These are phyloP conservation scores for Acinonyx jubatus DNA, from an alignment of 2,113 vertebrate genomes.

Conservation along the genomic window DNA sequence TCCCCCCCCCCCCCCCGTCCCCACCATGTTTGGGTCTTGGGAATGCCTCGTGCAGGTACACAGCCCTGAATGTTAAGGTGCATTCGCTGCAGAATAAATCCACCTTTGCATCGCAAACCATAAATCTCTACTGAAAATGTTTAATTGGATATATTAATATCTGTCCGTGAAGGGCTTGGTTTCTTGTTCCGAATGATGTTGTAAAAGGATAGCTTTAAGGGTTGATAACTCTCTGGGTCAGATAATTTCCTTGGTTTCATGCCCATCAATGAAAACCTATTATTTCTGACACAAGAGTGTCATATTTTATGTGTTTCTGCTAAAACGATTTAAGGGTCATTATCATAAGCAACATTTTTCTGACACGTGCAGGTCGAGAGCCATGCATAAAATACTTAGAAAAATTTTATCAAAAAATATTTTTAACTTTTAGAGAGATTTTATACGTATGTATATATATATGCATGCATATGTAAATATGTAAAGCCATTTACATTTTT, in stretches of 20 bases:
- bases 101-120: not conserved
- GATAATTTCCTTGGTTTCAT: constrained; percentile 22
- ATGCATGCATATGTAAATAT: not conserved
- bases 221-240: not conserved
- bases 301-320: not conserved
- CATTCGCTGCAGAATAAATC: not conserved
- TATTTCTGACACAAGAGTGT: not conserved
- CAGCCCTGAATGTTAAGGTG: not conserved
- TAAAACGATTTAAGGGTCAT: not conserved
- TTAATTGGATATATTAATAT: constrained; percentile 20
- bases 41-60: not conserved
- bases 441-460: not conserved
- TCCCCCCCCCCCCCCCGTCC: accelerated
- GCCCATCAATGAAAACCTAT: not conserved
- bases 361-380: not conserved
- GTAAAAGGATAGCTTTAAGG: not conserved
- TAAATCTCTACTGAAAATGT: not conserved
- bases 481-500: not conserved
- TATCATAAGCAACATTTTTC: not conserved
- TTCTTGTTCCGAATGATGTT: not conserved
- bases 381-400: not conserved
- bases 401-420: not conserved
- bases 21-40: not conserved
- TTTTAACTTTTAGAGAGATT: not conserved
- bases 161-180: not conserved